Percentiles rank a stretch among this genome's conserved stretches.
phyloP scores from a whole-genome alignment of 2,888 invertebrate species.

The Drosophila macrospina region DNA sequence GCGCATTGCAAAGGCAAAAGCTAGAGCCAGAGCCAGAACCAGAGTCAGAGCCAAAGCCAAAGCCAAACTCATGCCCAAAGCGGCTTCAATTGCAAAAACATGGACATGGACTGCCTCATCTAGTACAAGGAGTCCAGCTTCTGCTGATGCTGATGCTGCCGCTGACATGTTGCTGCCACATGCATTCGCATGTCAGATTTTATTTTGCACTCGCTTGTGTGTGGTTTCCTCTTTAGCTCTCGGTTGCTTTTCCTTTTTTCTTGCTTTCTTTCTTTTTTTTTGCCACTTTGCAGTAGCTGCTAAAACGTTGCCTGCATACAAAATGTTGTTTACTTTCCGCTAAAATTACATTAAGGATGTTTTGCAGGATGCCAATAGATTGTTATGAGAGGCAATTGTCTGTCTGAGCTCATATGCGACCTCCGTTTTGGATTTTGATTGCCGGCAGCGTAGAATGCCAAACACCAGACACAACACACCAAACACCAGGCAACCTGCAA shows the following conservation, averaged over 20 bases:
- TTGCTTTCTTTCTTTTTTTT: conserved; percentile 3
- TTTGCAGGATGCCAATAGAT: conserved; percentile 80
- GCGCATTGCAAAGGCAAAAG: conserved; percentile 39
- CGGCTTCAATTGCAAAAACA: conserved; percentile 69
- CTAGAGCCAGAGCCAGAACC: conserved; percentile 7
- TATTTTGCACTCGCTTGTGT: conserved; percentile 38
- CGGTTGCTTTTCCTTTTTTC: conserved; percentile 11
- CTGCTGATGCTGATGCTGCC: background rate
- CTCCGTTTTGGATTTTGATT: conserved; percentile 51
- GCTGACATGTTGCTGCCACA: conserved; percentile 45
- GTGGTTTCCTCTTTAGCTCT: conserved; percentile 1
- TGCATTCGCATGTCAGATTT: conserved; percentile 50
- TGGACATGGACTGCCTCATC: conserved; percentile 54
- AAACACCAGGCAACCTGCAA: conserved; percentile 1
- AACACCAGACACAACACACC: background rate
- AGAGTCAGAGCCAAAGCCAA: conserved; percentile 5
- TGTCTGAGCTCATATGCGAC: conserved; percentile 43
- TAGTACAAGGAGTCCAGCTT: conserved; percentile 15
- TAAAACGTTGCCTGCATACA: conserved; percentile 74
- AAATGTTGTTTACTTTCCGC: conserved; percentile 80
- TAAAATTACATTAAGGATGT: conserved; percentile 83
- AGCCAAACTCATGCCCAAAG: conserved; percentile 7
- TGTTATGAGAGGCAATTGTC: conserved; percentile 63
- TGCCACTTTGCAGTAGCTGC: conserved; percentile 39
- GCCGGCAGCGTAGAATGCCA: conserved; percentile 34